Evolutionary conservation across 2,113 vertebrate genomes (phyloP).

Genomic region (Leucosticte australis): DNA sequence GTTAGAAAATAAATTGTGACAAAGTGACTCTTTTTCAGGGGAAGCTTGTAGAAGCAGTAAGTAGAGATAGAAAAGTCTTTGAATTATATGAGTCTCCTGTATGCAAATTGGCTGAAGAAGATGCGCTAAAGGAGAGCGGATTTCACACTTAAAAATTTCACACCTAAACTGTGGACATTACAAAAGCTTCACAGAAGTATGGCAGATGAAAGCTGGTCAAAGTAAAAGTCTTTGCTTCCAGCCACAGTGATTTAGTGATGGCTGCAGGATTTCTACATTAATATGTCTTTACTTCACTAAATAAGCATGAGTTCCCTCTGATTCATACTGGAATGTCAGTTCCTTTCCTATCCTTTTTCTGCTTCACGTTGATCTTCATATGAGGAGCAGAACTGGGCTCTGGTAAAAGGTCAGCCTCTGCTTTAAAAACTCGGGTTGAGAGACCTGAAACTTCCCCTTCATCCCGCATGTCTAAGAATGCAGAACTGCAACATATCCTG

Average conservation of each 20-base stretch:
- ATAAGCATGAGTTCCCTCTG: neutral
- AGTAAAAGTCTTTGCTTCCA: constrained; percentile 8
- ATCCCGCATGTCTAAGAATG: neutral
- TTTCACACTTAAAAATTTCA: constrained; percentile 36
- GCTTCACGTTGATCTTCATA: neutral
- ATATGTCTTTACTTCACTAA: constrained; percentile 24
- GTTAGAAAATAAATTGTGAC: neutral
- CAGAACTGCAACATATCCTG: neutral
- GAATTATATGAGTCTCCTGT: neutral
- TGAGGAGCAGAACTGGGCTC: neutral
- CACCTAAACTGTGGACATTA: constrained; percentile 8
- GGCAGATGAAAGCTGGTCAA: neutral
- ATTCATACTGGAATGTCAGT: neutral
- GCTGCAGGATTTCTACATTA: neutral
- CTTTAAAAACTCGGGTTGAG: neutral
- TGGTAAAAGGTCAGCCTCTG: neutral
- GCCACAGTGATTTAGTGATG: neutral
- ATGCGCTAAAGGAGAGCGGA: neutral
- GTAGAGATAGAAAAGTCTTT: neutral
- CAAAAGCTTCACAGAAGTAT: neutral
- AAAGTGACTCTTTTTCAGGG: neutral
- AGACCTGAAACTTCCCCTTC: neutral
- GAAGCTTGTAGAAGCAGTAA: neutral
- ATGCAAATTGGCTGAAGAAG: constrained; percentile 1
- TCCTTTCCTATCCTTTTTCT: neutral